Conservation (phyloP, 2,888 invertebrate genomes). For the Drosophila colorata region DNA sequence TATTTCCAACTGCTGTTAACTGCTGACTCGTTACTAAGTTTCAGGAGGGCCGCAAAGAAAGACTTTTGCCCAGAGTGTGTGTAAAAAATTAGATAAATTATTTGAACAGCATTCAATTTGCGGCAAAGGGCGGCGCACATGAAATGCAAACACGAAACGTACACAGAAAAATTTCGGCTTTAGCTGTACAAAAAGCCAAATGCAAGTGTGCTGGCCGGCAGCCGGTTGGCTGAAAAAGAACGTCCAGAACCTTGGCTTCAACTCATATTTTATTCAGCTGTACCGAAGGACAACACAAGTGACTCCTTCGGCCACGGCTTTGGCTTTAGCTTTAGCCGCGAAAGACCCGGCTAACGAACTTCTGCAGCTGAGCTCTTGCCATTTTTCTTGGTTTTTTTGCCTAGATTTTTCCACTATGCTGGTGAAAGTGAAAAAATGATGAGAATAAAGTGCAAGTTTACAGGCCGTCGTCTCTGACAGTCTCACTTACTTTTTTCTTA, state of each 20-base stretch:
- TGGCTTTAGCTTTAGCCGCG: slow-evolving; percentile 25
- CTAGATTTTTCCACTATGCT: slow-evolving; percentile 31
- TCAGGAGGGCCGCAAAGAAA: background rate
- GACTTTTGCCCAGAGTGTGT: slow-evolving; percentile 12
- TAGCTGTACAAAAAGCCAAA: slow-evolving; percentile 23
- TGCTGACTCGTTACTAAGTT: slow-evolving; percentile 35
- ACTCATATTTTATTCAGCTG: slow-evolving; percentile 70
- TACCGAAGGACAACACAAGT: slow-evolving; percentile 51
- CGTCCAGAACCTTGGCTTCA: slow-evolving; percentile 55
- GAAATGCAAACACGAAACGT: slow-evolving; percentile 62
- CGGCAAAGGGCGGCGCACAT: slow-evolving; percentile 47
- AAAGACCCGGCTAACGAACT: slow-evolving; percentile 44
- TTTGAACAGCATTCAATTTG: slow-evolving; percentile 71
- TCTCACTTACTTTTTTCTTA: slow-evolving; percentile 17
- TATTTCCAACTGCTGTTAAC: slow-evolving; percentile 27
- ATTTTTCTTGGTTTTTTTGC: slow-evolving; percentile 52
- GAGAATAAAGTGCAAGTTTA: slow-evolving; percentile 65
- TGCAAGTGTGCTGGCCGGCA: slow-evolving; percentile 34
- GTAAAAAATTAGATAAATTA: slow-evolving; percentile 65
- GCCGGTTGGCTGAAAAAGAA: slow-evolving; percentile 45
- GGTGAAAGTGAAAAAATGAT: slow-evolving; percentile 58
- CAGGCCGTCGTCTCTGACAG: slow-evolving; percentile 26
- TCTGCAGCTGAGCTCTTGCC: slow-evolving; percentile 62
- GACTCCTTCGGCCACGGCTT: slow-evolving; percentile 21
- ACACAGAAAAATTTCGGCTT: slow-evolving; percentile 48